These are phyloP conservation scores for Pseudoips prasinana DNA, from an alignment of 2,888 invertebrate genomes.

Conservation along the genomic window DNA sequence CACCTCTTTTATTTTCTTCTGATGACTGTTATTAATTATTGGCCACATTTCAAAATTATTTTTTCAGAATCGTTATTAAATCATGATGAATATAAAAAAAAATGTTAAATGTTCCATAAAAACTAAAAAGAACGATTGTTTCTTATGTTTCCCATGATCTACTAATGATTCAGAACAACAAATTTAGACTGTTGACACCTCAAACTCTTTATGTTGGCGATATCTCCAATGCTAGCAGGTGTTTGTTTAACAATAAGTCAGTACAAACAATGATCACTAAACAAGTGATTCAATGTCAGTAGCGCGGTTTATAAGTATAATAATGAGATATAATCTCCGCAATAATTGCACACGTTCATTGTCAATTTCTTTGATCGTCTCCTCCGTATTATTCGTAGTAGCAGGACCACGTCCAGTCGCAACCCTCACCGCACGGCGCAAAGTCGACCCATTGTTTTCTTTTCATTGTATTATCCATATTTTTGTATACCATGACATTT, in stretches of 20 bases:
- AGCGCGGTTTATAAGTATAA: slow-evolving; percentile 38
- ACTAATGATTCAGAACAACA: too few relatives aligned
- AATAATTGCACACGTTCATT: slow-evolving; percentile 21
- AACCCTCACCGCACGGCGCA: slow-evolving; percentile 60
- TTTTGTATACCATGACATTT: slow-evolving; percentile 32
- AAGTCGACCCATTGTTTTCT: slow-evolving; percentile 77
- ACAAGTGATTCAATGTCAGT: slow-evolving; percentile 45
- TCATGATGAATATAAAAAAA: too few relatives aligned
- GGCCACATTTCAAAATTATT: too few relatives aligned
- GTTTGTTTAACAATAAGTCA: slow-evolving; percentile 49
- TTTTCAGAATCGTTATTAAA: too few relatives aligned
- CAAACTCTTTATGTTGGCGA: slow-evolving; percentile 29
- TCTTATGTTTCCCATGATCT: too few relatives aligned
- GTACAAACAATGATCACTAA: slow-evolving; percentile 39
- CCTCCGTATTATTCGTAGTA: too few relatives aligned
- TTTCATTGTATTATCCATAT: slow-evolving; percentile 46
- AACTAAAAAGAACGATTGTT: too few relatives aligned
- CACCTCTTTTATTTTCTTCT: slow-evolving; percentile 39
- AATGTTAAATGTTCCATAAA: too few relatives aligned
- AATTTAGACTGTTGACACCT: too few relatives aligned
- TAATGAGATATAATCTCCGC: slow-evolving; percentile 28
- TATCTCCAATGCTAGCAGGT: slow-evolving; percentile 49
- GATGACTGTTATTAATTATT: slow-evolving; percentile 37
- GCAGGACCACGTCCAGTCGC: slow-evolving; percentile 25
- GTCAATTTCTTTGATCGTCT: slow-evolving; percentile 9